Evolutionary conservation across 2,797 vertebrate genomes (phyloP).

Genomic region (Margarornis squamiger): DNA sequence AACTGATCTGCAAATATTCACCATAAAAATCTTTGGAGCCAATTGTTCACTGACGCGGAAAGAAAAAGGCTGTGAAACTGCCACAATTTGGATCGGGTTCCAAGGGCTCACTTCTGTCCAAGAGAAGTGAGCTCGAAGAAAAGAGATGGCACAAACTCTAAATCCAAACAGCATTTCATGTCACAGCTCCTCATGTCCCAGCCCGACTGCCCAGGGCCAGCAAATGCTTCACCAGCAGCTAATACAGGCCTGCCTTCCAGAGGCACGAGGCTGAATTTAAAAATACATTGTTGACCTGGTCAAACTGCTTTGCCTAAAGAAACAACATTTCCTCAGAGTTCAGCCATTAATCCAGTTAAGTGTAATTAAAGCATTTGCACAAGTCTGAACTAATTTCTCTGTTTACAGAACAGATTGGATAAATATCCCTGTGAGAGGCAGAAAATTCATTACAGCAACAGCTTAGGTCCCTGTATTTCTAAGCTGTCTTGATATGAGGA

Average conservation of each 20-base stretch:
- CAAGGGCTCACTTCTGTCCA: background rate
- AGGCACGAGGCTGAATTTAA: background rate
- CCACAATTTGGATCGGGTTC: background rate
- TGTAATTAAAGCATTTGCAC: slow-evolving; percentile 63
- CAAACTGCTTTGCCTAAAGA: slow-evolving; percentile 41
- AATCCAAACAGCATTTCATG: background rate
- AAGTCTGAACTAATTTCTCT: slow-evolving; percentile 60
- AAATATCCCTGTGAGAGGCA: slow-evolving; percentile 58
- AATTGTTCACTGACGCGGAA: background rate
- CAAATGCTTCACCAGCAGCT: background rate
- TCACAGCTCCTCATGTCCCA: background rate
- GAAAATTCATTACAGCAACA: slow-evolving; percentile 62
- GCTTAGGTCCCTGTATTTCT: slow-evolving; percentile 56
- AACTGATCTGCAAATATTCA: background rate
- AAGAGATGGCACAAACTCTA: background rate
- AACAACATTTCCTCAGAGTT: slow-evolving; percentile 40
- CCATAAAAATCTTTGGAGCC: background rate
- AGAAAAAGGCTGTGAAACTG: background rate
- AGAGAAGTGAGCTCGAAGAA: background rate
- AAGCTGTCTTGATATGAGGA: slow-evolving; percentile 56
- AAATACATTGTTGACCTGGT: slow-evolving; percentile 13
- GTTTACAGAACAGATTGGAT: slow-evolving; percentile 66
- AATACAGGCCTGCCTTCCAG: background rate
- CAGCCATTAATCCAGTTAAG: slow-evolving; percentile 65
- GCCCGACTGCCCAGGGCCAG: background rate